Base-by-base conservation (phyloP, 2,113 vertebrate species). In the Centropus unirufus region DNA sequence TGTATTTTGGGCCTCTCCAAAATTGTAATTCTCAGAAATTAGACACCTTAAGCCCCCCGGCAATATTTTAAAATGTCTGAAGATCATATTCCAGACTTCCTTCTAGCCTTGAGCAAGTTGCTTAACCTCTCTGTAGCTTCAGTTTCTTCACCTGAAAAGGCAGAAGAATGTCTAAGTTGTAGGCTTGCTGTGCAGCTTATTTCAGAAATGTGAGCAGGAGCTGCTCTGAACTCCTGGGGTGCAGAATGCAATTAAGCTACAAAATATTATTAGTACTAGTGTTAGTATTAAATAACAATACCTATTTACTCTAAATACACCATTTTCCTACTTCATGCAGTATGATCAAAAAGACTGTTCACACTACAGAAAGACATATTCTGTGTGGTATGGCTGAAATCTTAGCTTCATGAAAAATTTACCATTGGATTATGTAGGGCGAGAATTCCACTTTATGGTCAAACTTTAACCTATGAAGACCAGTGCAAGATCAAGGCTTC, bases 21-120 rank as follows among this genome's bases (percentile, higher is more conserved):
- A 92, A 92, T 29, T 49, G 39, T 82, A 52, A 36, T 84, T 90
- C 55, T 88, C 68, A 74, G 70, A 85, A 91, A 95, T 80, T n/a
- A 76, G 78, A 85, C 20, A 59, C 8, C 36, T 69, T 68, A 62
- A 88, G 67, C 55, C 68, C 68, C 67, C 46, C 14, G 32, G 79
- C 78, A 80, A 55, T 90, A 79, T 87, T 91, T 91, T 9, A n/a
- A 92, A 91, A 73, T 69, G 24, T 76, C 82, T 69, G 34, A 83
- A 77, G 87, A 77, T 95, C 75, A 36, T 67, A 52, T 93, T 90
- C 59, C 82, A 91, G 49, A 11, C 51, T 67, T 83, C 64, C 85
- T 90, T 74, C 18, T 75, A 77, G 32, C 80, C 76, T 67, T 72
- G 47, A 64, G 67, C 76, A 83, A 76, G 75, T 69, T 76, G 30